Evolutionary conservation across 2,113 vertebrate species (phyloP), one percentile per base, ranked within the genome.

Genomic region (Noctilio leporinus): DNA sequence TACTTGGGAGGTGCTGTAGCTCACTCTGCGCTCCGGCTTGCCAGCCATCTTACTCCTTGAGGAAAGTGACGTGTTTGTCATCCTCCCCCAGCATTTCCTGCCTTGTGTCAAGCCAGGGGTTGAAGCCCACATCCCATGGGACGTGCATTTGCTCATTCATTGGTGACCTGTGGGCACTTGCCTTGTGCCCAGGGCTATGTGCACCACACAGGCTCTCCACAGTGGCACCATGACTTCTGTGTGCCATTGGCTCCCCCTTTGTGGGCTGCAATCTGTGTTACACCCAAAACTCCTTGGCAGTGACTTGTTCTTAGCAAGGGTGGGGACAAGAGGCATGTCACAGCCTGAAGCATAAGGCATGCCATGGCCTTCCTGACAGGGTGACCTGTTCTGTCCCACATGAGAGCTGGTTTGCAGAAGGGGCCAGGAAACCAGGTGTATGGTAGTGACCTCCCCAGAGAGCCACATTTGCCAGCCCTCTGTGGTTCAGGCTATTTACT

Each of bases 11-110:
- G 14, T 33, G 19, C 57, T 3, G 1, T 20, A 33, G 35, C 35
- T 19, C 5, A 17, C 33, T 47, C 65, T n/a, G 55, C 30, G 9
- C 5, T 35, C 83, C 47, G 19, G 3, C 12, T 30, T 28, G 20
- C 67, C 40, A 10, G 17, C 76, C n/a, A 5, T 45, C 40, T 19
- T 8, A 6, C 43, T 45, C 22, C 3, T 0, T 0, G 1, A 26
- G 45, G 84, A 43, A 35, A n/a, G 47, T 38, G 26, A n/a, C 2
- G 0, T 19, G 10, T 35, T 11, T 55, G 15, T 24, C 20, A 8
- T 4, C 77, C 55, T 67, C 57, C 70, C 51, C 57, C 16, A 45
- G 51, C 38, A 6, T 7, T 16, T 94, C 93, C 72, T 38, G 28
- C 67, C 12, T n/a, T 2, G 0, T n/a, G 33, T 84, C 65, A 28